phyloP scores from a whole-genome alignment of 2,888 invertebrate genomes.

The Nomada hirtipes region DNA sequence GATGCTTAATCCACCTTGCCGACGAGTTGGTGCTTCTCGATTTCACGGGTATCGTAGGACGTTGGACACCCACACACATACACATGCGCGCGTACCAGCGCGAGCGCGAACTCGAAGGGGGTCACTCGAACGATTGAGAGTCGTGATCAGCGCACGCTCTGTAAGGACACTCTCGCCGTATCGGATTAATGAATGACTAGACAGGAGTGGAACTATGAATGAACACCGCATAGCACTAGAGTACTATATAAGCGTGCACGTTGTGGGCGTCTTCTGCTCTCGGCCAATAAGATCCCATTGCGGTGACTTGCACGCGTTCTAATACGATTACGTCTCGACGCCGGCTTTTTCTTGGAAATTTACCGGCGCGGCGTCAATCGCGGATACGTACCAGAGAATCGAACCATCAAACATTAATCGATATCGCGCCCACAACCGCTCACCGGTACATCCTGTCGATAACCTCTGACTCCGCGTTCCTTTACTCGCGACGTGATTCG shows the following conservation, averaged over 20 bases:
- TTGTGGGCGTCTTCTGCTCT: conserved; percentile 80
- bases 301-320: conserved; percentile 64
- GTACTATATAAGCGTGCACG: conserved; percentile 80
- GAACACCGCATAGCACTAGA: conserved; percentile 79
- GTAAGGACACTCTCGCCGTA: conserved; percentile 75
- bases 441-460: not conserved
- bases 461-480: not conserved
- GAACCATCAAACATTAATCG: not conserved
- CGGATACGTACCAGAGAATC: not conserved
- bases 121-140: conserved; percentile 72
- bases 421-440: conserved; percentile 18
- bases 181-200: conserved; percentile 81
- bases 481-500: conserved; percentile 6
- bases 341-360: conserved; percentile 72
- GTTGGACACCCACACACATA: conserved; percentile 38
- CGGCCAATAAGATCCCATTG: conserved; percentile 75
- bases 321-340: conserved; percentile 66
- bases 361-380: conserved; percentile 22
- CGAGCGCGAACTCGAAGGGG: conserved; percentile 62
- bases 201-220: conserved; percentile 82
- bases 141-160: conserved; percentile 68
- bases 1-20: conserved; percentile 67
- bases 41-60: conserved; percentile 58
- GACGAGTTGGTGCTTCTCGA: conserved; percentile 55
- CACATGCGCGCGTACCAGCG: conserved; percentile 16